Evolutionary conservation across 2,888 invertebrate species (phyloP).

Genomic region (Zygothrica quintamaculata): DNA sequence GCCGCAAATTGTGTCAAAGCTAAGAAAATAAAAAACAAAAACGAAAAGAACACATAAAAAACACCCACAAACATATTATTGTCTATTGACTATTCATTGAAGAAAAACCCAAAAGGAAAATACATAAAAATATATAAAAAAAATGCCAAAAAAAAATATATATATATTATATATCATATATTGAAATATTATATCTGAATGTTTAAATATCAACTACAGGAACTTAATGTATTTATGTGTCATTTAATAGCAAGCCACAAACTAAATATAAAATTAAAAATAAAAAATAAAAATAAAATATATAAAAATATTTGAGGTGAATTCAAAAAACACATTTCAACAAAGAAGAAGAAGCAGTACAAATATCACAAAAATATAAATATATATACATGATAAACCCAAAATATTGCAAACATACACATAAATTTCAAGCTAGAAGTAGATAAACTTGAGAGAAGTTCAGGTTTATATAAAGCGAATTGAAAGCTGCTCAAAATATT

Average conservation of each 20-base stretch:
- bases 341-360: too few species aligned
- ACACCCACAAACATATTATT: neutral
- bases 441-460: too few species aligned
- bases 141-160: neutral
- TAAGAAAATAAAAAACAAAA: constrained; percentile 6
- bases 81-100: constrained; percentile 21
- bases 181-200: constrained; percentile 39
- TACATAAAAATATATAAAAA: constrained; percentile 2
- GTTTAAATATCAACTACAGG: constrained; percentile 57
- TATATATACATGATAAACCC: too few species aligned
- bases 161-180: constrained; percentile 24
- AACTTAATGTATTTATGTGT: constrained; percentile 45
- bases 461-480: too few species aligned
- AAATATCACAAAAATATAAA: too few species aligned
- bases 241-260: too few species aligned
- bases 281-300: neutral
- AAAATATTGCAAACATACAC: too few species aligned
- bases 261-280: neutral
- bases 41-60: constrained; percentile 8
- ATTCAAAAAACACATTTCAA: too few species aligned
- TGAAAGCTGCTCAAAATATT: too few species aligned
- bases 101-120: neutral
- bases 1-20: neutral
- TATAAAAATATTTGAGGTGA: too few species aligned
- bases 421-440: too few species aligned